These are phyloP conservation scores for Andrena chrysosceles DNA, from an alignment of 2,888 invertebrate species.

Conservation along the genomic window DNA sequence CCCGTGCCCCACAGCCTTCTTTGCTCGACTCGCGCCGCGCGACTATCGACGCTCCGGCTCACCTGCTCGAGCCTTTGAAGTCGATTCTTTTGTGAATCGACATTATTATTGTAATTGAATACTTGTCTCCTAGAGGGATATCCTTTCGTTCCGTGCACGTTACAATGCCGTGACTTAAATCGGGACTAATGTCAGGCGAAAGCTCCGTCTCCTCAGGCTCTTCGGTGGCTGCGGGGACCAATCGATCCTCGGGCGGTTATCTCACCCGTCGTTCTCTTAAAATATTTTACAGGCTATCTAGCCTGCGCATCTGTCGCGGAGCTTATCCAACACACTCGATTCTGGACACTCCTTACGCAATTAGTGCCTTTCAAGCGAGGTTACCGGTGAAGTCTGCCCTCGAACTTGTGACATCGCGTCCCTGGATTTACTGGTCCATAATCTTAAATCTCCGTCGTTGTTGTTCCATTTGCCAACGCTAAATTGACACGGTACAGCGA, in stretches of 20 bases:
- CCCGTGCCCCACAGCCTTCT: conserved; percentile 9
- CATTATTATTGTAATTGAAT: conserved; percentile 80
- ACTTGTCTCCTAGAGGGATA: conserved; percentile 75
- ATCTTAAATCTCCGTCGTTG: conserved; percentile 36
- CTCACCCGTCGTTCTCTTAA: conserved; percentile 29
- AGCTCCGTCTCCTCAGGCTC: conserved; percentile 12
- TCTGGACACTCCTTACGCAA: conserved; percentile 24
- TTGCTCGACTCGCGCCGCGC: conserved; percentile 34
- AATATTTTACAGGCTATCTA: conserved; percentile 47
- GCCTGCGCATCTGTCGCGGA: conserved; percentile 23
- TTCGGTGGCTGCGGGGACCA: neutral
- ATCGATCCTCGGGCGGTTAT: conserved; percentile 26
- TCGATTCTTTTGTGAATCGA: conserved; percentile 77
- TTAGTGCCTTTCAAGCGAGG: conserved; percentile 10
- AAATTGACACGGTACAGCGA: conserved; percentile 23
- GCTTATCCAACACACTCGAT: conserved; percentile 10
- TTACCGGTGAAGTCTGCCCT: conserved; percentile 10
- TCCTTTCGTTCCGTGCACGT: conserved; percentile 63
- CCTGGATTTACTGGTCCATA: conserved; percentile 40
- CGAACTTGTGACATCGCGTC: conserved; percentile 10
- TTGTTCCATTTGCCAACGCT: conserved; percentile 15
- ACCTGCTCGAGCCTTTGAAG: conserved; percentile 76
- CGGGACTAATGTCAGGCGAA: conserved; percentile 56
- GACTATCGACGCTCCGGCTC: conserved; percentile 64
- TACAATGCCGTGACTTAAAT: conserved; percentile 61